A percentile compares a stretch with the other conserved stretches of the same genome.
Conservation (phyloP, 2,113 vertebrate species). For the Tamias sibiricus region DNA sequence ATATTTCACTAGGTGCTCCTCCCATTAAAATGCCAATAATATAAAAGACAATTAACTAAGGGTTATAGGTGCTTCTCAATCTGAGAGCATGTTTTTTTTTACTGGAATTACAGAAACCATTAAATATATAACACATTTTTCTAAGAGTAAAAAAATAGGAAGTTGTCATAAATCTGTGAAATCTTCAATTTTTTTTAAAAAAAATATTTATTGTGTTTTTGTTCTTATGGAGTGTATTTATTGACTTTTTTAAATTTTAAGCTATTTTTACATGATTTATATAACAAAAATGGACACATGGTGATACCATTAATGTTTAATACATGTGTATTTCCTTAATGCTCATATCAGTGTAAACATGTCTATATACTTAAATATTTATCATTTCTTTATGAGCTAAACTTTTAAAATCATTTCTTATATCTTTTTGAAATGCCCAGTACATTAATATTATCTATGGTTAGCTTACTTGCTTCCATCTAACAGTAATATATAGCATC, state of each 20-base stretch:
- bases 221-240: background rate
- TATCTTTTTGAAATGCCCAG: background rate
- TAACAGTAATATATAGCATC: background rate
- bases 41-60: background rate
- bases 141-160: background rate
- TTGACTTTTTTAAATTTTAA: background rate
- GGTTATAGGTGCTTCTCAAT: background rate
- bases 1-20: background rate
- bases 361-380: background rate
- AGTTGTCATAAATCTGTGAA: background rate
- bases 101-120: background rate
- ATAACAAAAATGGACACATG: background rate
- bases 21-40: background rate
- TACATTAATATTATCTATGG: background rate
- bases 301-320: background rate
- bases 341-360: background rate
- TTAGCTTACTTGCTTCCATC: background rate
- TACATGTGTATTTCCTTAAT: background rate
- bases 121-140: background rate
- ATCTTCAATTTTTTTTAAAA: background rate
- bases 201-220: background rate
- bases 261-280: background rate
- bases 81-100: background rate
- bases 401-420: background rate
- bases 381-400: background rate